Evolutionary conservation across 1,140 invertebrate species (phyloP).

Genomic region (Lepidurus apus): DNA sequence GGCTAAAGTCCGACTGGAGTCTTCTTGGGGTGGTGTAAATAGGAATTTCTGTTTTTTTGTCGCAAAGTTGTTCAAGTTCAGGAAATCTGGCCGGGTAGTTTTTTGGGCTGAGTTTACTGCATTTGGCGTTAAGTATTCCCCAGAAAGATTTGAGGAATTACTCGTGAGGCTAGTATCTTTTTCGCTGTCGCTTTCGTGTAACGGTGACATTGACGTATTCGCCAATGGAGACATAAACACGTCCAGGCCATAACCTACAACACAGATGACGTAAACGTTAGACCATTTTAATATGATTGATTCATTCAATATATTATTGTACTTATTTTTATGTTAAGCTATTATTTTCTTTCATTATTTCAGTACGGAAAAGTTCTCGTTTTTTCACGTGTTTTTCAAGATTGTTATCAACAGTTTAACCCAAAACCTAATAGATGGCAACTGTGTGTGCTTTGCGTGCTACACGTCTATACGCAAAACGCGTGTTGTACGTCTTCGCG

Average conservation of each 20-base stretch:
- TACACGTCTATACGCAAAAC: too few relatives aligned
- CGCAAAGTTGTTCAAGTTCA: conserved; percentile 40
- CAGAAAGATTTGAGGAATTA: neutral
- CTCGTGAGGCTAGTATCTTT: neutral
- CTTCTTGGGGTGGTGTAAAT: conserved; percentile 39
- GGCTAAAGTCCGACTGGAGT: neutral
- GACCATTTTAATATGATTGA: too few relatives aligned
- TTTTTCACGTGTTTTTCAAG: too few relatives aligned
- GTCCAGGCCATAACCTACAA: neutral
- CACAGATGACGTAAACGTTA: neutral
- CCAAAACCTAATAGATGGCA: too few relatives aligned
- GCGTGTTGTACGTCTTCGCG: too few relatives aligned
- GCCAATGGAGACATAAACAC: conserved; percentile 31
- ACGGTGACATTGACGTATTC: conserved; percentile 32
- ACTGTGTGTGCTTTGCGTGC: too few relatives aligned
- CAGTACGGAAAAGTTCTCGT: too few relatives aligned
- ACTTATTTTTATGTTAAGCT: too few relatives aligned
- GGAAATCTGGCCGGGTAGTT: conserved; percentile 38
- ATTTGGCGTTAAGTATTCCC: neutral
- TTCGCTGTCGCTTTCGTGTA: conserved; percentile 1
- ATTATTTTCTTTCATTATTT: too few relatives aligned
- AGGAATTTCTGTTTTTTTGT: conserved; percentile 38
- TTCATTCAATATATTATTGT: too few relatives aligned
- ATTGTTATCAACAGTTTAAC: too few relatives aligned
- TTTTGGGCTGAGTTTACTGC: neutral